A percentile compares a stretch with the other conserved stretches of the same genome.
Evolutionary conservation across 2,113 vertebrate species (phyloP).

Genomic region (Excalfactoria chinensis): DNA sequence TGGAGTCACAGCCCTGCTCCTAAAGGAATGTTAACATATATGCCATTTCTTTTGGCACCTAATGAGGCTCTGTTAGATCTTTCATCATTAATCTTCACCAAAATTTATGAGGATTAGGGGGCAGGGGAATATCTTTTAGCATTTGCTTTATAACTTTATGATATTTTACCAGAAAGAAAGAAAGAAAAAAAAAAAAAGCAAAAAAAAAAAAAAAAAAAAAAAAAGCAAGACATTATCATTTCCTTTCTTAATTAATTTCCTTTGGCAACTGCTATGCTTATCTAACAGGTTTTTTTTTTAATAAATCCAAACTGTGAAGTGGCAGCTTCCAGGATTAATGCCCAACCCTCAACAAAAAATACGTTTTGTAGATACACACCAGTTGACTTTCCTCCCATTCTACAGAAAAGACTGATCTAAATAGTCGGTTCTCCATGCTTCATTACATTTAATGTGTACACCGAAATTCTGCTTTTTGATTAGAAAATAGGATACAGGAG

Average conservation of each 20-base stretch:
- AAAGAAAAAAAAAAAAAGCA: not conserved
- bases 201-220: not conserved
- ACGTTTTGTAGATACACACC: not conserved
- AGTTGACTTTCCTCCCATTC: not conserved
- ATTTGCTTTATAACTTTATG: constrained; percentile 37
- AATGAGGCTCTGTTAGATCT: constrained; percentile 38
- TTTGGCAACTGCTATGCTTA: constrained; percentile 33
- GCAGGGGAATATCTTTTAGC: constrained; percentile 4
- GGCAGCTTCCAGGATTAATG: constrained; percentile 56
- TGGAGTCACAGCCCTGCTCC: constrained; percentile 29
- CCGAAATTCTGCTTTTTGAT: constrained; percentile 40
- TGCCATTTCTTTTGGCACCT: constrained; percentile 50
- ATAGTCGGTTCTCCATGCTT: constrained; percentile 45
- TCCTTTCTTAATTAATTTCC: constrained; percentile 51
- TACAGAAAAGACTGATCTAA: constrained; percentile 41
- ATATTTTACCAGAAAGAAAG: constrained; percentile 16
- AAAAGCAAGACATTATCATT: constrained; percentile 45
- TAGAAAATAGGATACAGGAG: constrained; percentile 50
- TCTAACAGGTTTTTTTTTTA: constrained; percentile 33
- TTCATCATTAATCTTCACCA: constrained; percentile 52
- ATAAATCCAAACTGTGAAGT: constrained; percentile 32
- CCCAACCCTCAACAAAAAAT: constrained; percentile 50
- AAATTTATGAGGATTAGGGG: constrained; percentile 17
- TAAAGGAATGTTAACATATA: constrained; percentile 53
- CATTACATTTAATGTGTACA: constrained; percentile 27